Percentiles rank a stretch among this genome's conserved stretches.
Evolutionary conservation across 2,113 vertebrate species (phyloP).

Genomic region (Phalacrocorax carbo): DNA sequence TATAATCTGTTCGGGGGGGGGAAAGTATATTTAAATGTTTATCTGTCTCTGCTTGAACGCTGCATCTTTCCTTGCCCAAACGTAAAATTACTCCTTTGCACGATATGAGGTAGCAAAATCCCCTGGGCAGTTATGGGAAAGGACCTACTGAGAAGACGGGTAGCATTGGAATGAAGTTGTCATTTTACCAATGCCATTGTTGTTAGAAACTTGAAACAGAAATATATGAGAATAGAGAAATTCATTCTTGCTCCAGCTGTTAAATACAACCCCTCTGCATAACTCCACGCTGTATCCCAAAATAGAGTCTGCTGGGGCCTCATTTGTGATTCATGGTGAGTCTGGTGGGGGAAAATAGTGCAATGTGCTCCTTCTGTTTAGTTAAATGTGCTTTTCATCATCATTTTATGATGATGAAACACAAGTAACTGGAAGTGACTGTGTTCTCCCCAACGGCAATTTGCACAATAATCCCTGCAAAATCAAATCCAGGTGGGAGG

Average conservation of each 20-base stretch:
- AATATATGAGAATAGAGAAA: neutral
- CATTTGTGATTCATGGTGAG: accelerated
- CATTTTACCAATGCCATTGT: accelerated
- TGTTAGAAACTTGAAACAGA: neutral
- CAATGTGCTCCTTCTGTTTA: neutral
- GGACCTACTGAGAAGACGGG: neutral
- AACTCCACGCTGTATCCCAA: accelerated
- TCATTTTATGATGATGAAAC: neutral
- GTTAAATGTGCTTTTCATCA: neutral
- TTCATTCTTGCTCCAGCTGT: neutral
- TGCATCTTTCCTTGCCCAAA: neutral
- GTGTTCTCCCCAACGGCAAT: accelerated
- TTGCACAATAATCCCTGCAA: neutral
- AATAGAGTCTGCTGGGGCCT: neutral
- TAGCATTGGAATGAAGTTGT: neutral
- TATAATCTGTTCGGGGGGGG: neutral
- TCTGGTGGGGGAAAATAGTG: neutral
- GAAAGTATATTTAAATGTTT: neutral
- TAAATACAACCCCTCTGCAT: neutral
- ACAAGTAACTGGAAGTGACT: neutral
- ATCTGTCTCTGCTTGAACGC: neutral
- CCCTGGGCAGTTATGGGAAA: neutral
- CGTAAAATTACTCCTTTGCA: neutral
- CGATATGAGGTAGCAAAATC: neutral
- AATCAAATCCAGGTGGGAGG: neutral